These are phyloP conservation scores for Atrina japonica DNA, from an alignment of 2,888 invertebrate species.

Conservation along the genomic window DNA sequence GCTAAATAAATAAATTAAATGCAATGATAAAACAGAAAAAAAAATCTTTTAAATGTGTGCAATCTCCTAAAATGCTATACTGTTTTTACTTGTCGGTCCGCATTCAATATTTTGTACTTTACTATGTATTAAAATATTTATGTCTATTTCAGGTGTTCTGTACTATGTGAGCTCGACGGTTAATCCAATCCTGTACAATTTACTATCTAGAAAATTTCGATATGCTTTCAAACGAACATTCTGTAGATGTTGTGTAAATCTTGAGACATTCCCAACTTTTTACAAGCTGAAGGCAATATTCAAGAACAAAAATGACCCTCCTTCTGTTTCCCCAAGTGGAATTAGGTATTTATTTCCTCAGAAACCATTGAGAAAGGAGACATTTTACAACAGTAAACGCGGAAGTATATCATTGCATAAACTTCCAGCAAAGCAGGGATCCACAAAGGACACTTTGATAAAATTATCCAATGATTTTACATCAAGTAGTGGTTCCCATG, in stretches of 20 bases:
- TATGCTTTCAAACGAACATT: constrained; percentile 91
- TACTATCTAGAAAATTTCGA: constrained; percentile 96
- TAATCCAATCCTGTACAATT: constrained; percentile 95
- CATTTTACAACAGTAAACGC: constrained; percentile 43
- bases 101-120: no score
- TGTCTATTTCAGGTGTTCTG: constrained; percentile 87
- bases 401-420: constrained; percentile 23
- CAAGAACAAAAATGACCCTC: constrained; percentile 51
- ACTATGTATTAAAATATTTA: no score
- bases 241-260: constrained; percentile 70
- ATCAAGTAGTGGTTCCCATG: constrained; percentile 55
- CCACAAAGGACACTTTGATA: constrained; percentile 56
- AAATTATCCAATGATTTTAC: constrained; percentile 50
- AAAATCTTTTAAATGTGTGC: no score
- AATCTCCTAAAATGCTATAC: no score
- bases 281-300: constrained; percentile 67
- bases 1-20: no score
- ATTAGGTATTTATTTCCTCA: constrained; percentile 44
- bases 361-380: constrained; percentile 50
- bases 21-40: no score
- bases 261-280: constrained; percentile 69
- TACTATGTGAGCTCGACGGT: constrained; percentile 96
- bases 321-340: constrained; percentile 35
- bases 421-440: constrained; percentile 45
- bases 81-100: no score